Base-by-base conservation (phyloP, 92 coral and sea anemone species). In the Phenganax subtilis region DNA sequence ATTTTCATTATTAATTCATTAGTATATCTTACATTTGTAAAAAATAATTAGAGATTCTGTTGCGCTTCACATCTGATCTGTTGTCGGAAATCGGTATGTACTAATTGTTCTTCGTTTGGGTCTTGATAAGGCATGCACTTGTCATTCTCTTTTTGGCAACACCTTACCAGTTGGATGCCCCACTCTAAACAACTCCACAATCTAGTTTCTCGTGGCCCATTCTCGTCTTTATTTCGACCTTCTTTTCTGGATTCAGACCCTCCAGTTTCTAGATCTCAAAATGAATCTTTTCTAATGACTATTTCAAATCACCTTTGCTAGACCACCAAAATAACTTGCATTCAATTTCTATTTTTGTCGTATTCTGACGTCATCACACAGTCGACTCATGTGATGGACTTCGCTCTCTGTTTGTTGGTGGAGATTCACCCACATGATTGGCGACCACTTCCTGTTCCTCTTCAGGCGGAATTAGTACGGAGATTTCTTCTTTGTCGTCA, bases 341-440 rank as follows among this genome's bases (percentile, higher is more conserved):
- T 68, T 10, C 53, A 68, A 68, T 12, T 79, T 79, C 60, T 12
- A 47, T 17, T 62, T 44, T 52, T 25, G 6, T 70, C 17, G 25
- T 28, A 67, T 20, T 31, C 51, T 27, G 72, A 68, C 55, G 70
- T 44, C 56, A 63, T 79, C 83, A 79, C 56, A 79, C 83, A 63
- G 83, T 62, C 47, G 83, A 79, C 74, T 79, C 83, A 64, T 54
- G 58, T 54, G 83, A 79, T 54, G n/a, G 10, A 4, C 17, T 63
- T 11, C 74, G 83, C 16, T 63, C 29, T 20, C 30, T 52, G 53
- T 31, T 29, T n/a, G 47, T 37, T 37, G 47, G 47, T 58, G 69
- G 67, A 29, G 67, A 8, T 14, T 79, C 57, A 12, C 83, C 72
- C 61, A 79, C 83, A 74, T 79, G 83, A 65, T 79, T 79, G 6